Conservation (phyloP, 2,797 vertebrate species). For the Melanogrammus aeglefinus region DNA sequence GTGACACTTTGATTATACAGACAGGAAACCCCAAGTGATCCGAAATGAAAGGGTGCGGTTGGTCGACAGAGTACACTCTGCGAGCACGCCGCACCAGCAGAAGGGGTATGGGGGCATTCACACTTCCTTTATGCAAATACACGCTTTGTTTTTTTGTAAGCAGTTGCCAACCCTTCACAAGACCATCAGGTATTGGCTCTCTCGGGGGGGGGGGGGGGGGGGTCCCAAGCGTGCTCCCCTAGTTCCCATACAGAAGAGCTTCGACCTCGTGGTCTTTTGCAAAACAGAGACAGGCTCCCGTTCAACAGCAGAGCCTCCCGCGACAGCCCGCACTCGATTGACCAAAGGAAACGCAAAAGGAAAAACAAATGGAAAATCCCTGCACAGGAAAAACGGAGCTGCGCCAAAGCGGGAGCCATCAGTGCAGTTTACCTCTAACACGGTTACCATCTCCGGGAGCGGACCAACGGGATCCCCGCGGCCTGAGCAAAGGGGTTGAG, state of each 20-base stretch:
- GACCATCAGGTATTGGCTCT: neutral
- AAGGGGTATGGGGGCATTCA: neutral
- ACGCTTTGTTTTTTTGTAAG: neutral
- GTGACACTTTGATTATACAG: neutral
- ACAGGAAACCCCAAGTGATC: neutral
- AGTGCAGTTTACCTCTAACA: slow-evolving; percentile 18
- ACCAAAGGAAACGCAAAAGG: neutral
- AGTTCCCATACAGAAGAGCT: no score
- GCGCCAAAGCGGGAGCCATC: slow-evolving; percentile 5
- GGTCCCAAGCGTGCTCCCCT: neutral
- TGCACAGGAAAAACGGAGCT: neutral
- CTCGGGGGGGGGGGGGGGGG: neutral
- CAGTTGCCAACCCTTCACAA: neutral
- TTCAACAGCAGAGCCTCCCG: neutral
- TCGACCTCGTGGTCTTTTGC: no score
- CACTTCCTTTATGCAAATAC: neutral
- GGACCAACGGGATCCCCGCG: neutral
- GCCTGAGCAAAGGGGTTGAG: slow-evolving; percentile 23
- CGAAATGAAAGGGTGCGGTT: neutral
- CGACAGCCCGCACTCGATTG: neutral
- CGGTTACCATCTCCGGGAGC: neutral
- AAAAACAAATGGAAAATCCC: neutral
- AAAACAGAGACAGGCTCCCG: neutral
- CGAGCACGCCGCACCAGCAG: neutral
- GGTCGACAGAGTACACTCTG: neutral